Conservation (phyloP, 2,888 invertebrate genomes). For the Gandaritis pyraliata region DNA sequence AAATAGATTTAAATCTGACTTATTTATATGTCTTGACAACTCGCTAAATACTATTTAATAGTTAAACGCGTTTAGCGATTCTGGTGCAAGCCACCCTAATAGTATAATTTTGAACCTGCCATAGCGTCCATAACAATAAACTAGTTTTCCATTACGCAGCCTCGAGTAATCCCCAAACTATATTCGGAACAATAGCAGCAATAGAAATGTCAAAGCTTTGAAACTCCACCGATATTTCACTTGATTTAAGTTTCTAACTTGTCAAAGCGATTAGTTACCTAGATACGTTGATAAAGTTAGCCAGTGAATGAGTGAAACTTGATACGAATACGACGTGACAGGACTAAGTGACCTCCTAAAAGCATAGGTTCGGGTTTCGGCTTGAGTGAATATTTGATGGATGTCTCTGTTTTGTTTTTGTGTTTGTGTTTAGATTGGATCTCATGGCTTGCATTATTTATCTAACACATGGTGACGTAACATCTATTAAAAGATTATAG, state of each 20-base stretch:
- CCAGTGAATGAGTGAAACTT: slow-evolving; percentile 31
- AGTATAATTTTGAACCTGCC: no score
- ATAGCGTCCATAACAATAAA: no score
- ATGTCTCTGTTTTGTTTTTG: slow-evolving; percentile 14
- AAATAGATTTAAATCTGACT: no score
- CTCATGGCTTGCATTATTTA: not conserved
- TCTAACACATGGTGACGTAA: not conserved
- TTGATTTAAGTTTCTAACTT: slow-evolving; percentile 37
- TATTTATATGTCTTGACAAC: no score
- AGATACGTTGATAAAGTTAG: slow-evolving; percentile 25
- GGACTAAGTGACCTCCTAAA: slow-evolving; percentile 36
- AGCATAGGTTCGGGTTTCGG: slow-evolving; percentile 34
- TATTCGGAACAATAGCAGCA: slow-evolving; percentile 38
- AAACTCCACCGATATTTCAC: slow-evolving; percentile 41
- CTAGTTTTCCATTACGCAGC: slow-evolving; percentile 33
- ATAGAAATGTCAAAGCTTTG: slow-evolving; percentile 37
- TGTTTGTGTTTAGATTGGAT: slow-evolving; percentile 4
- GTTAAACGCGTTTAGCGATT: no score
- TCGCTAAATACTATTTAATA: no score
- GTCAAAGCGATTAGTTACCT: slow-evolving; percentile 27
- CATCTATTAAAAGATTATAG: no score
- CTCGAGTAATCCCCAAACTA: slow-evolving; percentile 20
- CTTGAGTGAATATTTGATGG: slow-evolving; percentile 29
- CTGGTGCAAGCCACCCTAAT: no score
- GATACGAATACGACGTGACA: slow-evolving; percentile 39